phyloP scores from a whole-genome alignment of 2,888 invertebrate genomes.

The Tetragonula carbonaria region DNA sequence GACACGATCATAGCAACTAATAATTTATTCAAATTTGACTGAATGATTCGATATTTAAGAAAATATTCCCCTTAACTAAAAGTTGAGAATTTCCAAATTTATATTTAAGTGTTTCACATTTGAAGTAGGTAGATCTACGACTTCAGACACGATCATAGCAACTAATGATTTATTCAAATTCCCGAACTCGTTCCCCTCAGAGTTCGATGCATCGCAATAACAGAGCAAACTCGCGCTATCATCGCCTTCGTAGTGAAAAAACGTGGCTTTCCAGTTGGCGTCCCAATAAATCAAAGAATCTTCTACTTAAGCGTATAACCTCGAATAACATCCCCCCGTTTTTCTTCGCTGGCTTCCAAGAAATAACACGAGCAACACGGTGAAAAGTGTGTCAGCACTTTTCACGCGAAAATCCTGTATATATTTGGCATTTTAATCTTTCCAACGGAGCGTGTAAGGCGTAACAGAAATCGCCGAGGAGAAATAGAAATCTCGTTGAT shows the following conservation, averaged over 20 bases:
- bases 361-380: neutral
- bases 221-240: neutral
- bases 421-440: conserved; percentile 4
- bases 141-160: no score
- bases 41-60: no score
- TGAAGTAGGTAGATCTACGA: no score
- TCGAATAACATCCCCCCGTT: neutral
- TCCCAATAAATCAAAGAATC: neutral
- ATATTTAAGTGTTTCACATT: no score
- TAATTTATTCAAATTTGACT: no score
- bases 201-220: neutral
- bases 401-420: neutral
- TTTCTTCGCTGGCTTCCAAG: neutral
- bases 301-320: neutral
- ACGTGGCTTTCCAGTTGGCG: no score
- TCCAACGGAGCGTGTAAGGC: neutral
- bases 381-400: neutral
- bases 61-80: no score
- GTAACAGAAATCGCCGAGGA: neutral
- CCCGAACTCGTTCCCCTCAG: no score
- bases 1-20: no score
- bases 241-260: neutral
- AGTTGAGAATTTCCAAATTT: no score
- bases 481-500: conserved; percentile 20
- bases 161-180: no score